phyloP scores from a whole-genome alignment of 2,888 invertebrate genomes.

The Suillia variegata region DNA sequence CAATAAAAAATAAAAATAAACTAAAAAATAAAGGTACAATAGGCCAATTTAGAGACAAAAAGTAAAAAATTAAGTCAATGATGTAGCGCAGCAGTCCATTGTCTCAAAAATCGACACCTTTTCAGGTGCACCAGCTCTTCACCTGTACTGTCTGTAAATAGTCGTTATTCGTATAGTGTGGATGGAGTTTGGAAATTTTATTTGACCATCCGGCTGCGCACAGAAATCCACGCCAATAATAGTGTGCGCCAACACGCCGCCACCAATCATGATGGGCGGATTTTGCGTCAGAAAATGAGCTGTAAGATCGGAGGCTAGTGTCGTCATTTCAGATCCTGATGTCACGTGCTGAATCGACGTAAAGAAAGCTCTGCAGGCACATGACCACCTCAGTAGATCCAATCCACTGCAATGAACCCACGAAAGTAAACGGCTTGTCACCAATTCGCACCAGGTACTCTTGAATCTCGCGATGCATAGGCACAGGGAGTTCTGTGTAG shows the following conservation, averaged over 20 bases:
- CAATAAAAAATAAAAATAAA: too few relatives aligned
- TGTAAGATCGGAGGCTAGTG: constrained; percentile 79
- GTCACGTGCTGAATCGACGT: constrained; percentile 80
- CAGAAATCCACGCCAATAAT: constrained; percentile 94
- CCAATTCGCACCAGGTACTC: constrained; percentile 92
- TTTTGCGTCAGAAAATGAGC: constrained; percentile 93
- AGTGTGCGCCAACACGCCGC: constrained; percentile 96
- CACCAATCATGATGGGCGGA: constrained; percentile 99
- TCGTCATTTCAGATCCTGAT: constrained; percentile 81
- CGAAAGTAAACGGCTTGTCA: constrained; percentile 86
- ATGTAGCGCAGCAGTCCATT: too few relatives aligned
- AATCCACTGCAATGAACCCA: constrained; percentile 95
- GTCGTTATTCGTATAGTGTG: constrained; percentile 93
- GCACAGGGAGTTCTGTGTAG: constrained; percentile 76
- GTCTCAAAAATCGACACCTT: constrained; percentile 92
- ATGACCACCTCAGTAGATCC: constrained; percentile 97
- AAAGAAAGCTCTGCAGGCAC: constrained; percentile 81
- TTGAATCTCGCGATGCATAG: constrained; percentile 86
- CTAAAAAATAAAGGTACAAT: too few relatives aligned
- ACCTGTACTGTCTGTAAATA: constrained; percentile 73
- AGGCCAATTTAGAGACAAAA: too few relatives aligned
- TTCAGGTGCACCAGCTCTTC: constrained; percentile 99
- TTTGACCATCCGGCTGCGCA: constrained; percentile 71
- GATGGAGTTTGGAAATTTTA: constrained; percentile 93
- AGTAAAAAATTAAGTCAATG: too few relatives aligned